Conservation (phyloP, 2,113 vertebrate species). For the Arothron firmamentum region DNA sequence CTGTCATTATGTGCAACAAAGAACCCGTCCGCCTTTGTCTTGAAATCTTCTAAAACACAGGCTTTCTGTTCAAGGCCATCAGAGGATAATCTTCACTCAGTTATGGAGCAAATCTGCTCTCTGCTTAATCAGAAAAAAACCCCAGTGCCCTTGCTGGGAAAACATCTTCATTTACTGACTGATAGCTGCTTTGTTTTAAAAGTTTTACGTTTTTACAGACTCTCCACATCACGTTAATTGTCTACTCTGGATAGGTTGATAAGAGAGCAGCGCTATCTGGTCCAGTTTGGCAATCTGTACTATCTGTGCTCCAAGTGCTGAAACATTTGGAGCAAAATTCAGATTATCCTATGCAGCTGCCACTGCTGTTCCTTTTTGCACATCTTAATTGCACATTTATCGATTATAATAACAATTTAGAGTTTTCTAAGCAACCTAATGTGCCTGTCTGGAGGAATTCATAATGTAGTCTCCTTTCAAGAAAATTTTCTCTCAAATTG, state of each 20-base stretch:
- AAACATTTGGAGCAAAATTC: slow-evolving; percentile 12
- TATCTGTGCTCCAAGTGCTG: not conserved
- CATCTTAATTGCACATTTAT: no score
- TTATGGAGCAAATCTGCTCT: slow-evolving; percentile 18
- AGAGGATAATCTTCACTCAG: slow-evolving; percentile 54
- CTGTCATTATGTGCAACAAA: slow-evolving; percentile 36
- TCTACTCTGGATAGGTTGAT: slow-evolving; percentile 13
- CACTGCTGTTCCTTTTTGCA: not conserved
- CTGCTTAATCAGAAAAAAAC: slow-evolving; percentile 9
- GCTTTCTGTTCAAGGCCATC: slow-evolving; percentile 46
- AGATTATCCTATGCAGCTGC: not conserved
- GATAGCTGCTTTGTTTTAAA: slow-evolving; percentile 22
- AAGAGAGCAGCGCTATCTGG: slow-evolving; percentile 4
- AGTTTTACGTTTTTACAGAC: slow-evolving; percentile 16
- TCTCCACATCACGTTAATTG: slow-evolving; percentile 12
- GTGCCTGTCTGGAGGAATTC: no score
- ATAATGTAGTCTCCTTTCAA: no score
- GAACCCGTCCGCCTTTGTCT: slow-evolving; percentile 36
- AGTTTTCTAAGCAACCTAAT: no score
- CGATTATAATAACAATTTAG: no score
- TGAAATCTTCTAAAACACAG: slow-evolving; percentile 30
- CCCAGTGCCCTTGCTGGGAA: slow-evolving; percentile 3
- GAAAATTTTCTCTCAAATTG: no score
- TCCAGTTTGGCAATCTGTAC: slow-evolving; percentile 6
- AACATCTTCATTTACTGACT: slow-evolving; percentile 25